Evolutionary conservation across 2,888 invertebrate species (phyloP).

Genomic region (Toxonevra muliebris): DNA sequence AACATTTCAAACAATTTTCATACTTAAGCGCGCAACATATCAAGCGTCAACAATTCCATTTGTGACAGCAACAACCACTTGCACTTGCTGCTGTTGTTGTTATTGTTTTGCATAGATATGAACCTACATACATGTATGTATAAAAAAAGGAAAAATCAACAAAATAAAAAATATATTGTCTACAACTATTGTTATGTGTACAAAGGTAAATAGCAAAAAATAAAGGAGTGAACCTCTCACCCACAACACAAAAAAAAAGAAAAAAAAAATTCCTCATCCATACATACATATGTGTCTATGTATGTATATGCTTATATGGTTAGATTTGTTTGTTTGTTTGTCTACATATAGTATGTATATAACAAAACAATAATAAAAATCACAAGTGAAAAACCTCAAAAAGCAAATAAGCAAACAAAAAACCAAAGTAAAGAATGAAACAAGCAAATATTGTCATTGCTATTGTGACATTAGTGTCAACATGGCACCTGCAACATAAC

Average conservation of each 20-base stretch:
- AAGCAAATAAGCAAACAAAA: neutral
- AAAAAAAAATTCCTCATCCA: no score
- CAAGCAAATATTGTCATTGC: neutral
- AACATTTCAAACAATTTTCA: no score
- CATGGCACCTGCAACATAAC: constrained; percentile 20
- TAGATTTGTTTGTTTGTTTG: neutral
- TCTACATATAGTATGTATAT: constrained; percentile 7
- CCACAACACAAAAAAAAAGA: no score
- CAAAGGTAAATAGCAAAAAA: no score
- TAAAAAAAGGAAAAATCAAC: neutral
- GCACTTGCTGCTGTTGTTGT: neutral
- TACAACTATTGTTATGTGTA: no score
- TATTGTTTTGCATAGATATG: neutral
- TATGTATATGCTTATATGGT: neutral
- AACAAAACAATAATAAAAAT: neutral
- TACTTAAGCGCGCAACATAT: no score
- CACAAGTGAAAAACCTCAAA: constrained; percentile 6
- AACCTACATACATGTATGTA: neutral
- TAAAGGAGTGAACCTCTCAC: no score
- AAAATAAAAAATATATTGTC: no score
- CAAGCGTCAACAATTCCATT: no score
- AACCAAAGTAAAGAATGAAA: neutral
- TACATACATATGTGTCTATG: constrained; percentile 8
- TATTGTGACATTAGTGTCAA: constrained; percentile 22
- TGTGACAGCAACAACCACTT: no score